phyloP scores from a whole-genome alignment of 2,113 vertebrate species.

The Centrocercus urophasianus region DNA sequence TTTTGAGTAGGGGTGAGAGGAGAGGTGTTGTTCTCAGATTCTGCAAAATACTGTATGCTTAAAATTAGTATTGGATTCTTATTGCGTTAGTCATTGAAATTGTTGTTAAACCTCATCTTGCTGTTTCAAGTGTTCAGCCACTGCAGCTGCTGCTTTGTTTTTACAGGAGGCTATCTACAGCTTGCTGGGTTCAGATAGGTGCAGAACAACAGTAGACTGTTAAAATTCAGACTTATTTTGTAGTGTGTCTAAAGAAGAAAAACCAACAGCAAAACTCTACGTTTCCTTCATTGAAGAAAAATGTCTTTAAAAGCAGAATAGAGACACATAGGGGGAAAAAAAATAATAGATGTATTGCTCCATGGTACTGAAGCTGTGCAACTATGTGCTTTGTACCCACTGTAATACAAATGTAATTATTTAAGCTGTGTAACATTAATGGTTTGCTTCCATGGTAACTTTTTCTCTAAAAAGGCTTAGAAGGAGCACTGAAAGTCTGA shows the following conservation, averaged over 20 bases:
- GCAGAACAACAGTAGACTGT: neutral
- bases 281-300: neutral
- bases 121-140: neutral
- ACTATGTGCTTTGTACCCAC: slow-evolving; percentile 11
- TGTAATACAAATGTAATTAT: neutral
- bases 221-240: neutral
- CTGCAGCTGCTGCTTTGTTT: neutral
- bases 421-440: neutral
- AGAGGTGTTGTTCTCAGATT: neutral
- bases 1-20: neutral
- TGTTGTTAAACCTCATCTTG: neutral
- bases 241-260: neutral
- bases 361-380: neutral
- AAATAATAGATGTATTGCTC: neutral
- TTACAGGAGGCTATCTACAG: neutral
- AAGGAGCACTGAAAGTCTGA: slow-evolving; percentile 72
- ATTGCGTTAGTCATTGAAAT: neutral
- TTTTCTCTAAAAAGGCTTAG: slow-evolving; percentile 67
- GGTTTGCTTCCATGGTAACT: slow-evolving; percentile 58
- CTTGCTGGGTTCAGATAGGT: neutral
- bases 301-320: neutral
- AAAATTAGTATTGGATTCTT: neutral
- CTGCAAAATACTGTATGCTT: neutral
- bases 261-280: neutral
- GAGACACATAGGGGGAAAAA: neutral